Conservation (phyloP, 2,113 vertebrate genomes). For the Hiodon tergisus region DNA sequence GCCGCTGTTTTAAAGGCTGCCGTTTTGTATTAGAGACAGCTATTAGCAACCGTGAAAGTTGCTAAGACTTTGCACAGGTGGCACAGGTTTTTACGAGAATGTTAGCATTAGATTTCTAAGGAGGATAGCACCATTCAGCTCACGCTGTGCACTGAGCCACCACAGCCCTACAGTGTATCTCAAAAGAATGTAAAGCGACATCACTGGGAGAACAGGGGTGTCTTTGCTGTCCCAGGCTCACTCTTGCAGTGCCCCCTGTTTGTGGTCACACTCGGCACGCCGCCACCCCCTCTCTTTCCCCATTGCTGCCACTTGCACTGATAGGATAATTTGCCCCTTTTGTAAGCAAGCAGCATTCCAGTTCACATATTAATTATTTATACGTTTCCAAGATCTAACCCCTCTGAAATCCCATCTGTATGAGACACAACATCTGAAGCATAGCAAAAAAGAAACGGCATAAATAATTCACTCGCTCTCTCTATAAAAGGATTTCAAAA, state of each 20-base stretch:
- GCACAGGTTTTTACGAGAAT: background rate
- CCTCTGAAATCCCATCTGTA: constrained; percentile 44
- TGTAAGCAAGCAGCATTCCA: constrained; percentile 46
- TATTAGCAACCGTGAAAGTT: background rate
- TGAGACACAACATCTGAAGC: constrained; percentile 32
- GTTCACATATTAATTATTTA: constrained; percentile 56
- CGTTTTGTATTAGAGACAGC: background rate
- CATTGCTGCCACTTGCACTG: constrained; percentile 20
- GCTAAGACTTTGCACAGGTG: too few species aligned
- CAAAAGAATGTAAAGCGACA: background rate
- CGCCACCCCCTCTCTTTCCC: constrained; percentile 6
- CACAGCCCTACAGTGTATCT: background rate
- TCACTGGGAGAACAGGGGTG: background rate
- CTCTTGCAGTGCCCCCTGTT: background rate
- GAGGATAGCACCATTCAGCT: background rate
- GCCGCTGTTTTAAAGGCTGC: too few species aligned
- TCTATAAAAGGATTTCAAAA: constrained; percentile 52
- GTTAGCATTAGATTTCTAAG: background rate
- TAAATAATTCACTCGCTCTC: constrained; percentile 57
- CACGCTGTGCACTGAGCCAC: background rate
- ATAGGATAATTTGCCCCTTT: constrained; percentile 43
- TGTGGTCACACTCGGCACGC: background rate
- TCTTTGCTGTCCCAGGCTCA: background rate
- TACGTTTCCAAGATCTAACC: constrained; percentile 45
- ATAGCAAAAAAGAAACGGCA: constrained; percentile 39